Evolutionary conservation across 2,797 vertebrate species (phyloP).

Genomic region (Neosilurus mollespiculum): DNA sequence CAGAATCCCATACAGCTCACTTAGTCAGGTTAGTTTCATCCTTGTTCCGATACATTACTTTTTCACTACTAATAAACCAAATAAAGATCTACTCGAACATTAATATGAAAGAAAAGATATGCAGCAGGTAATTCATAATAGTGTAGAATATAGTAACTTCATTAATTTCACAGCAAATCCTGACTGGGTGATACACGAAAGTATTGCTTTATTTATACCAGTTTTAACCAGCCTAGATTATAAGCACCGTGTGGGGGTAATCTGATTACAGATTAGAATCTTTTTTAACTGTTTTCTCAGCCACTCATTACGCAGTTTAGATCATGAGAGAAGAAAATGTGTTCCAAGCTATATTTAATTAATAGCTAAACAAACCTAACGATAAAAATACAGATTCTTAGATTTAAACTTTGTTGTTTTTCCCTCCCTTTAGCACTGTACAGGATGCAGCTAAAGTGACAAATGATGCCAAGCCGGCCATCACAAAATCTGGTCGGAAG

Average conservation of each 20-base stretch:
- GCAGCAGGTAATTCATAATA: neutral
- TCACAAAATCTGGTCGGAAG: constrained; percentile 96
- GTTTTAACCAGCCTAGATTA: neutral
- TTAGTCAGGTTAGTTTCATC: neutral
- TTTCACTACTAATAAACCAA: neutral
- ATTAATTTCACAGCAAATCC: neutral
- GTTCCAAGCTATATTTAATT: neutral
- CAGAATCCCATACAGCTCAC: neutral
- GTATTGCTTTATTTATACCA: neutral
- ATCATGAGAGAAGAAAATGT: neutral
- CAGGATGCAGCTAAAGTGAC: constrained; percentile 70
- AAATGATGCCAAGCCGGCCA: constrained; percentile 84
- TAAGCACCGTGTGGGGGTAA: neutral
- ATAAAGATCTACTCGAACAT: neutral
- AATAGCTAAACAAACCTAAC: neutral
- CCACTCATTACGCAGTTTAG: neutral
- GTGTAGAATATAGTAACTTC: neutral
- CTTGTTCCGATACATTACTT: neutral
- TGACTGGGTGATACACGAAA: neutral
- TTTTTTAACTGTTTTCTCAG: neutral
- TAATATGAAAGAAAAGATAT: neutral
- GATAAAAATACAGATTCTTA: neutral
- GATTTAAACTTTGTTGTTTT: neutral
- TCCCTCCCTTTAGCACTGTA: constrained; percentile 71
- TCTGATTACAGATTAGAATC: neutral